Conservation (phyloP, 2,113 vertebrate species). For the Ornithorhynchus anatinus region DNA sequence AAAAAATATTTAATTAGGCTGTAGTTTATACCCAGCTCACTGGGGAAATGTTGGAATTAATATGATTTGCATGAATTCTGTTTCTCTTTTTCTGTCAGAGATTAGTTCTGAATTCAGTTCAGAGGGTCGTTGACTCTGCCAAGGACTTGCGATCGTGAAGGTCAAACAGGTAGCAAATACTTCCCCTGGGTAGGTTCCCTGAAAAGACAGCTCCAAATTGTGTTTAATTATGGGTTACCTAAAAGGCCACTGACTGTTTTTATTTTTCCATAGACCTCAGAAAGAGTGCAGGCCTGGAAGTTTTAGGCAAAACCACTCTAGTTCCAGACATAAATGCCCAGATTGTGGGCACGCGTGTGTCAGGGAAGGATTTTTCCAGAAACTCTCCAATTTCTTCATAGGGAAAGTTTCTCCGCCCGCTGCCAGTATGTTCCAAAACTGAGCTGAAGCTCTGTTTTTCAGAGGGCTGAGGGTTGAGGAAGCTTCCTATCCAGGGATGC, state of each 20-base stretch:
- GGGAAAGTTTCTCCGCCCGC: neutral
- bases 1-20: conserved; percentile 98
- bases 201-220: conserved; percentile 86
- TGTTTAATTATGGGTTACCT: conserved; percentile 88
- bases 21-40: conserved; percentile 90
- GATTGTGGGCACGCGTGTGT: neutral
- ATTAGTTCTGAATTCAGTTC: conserved; percentile 92
- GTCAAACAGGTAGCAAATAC: conserved; percentile 85
- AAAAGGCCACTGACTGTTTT: conserved; percentile 81
- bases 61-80: conserved; percentile 94
- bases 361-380: neutral
- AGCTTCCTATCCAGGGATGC: conserved; percentile 30
- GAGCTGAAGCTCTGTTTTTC: neutral
- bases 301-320: conserved; percentile 60
- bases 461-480: conserved; percentile 24
- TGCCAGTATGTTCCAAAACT: neutral
- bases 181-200: conserved; percentile 78
- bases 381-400: conserved; percentile 2
- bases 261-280: conserved; percentile 70
- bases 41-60: conserved; percentile 90
- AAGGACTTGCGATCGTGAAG: conserved; percentile 89
- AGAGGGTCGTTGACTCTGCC: conserved; percentile 87
- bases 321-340: conserved; percentile 39
- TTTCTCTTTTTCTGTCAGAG: conserved; percentile 86
- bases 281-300: conserved; percentile 57